Percentiles rank a stretch among this genome's conserved stretches.
These are phyloP conservation scores for Raphicerus campestris DNA, from an alignment of 2,113 vertebrate species.

Conservation along the genomic window DNA sequence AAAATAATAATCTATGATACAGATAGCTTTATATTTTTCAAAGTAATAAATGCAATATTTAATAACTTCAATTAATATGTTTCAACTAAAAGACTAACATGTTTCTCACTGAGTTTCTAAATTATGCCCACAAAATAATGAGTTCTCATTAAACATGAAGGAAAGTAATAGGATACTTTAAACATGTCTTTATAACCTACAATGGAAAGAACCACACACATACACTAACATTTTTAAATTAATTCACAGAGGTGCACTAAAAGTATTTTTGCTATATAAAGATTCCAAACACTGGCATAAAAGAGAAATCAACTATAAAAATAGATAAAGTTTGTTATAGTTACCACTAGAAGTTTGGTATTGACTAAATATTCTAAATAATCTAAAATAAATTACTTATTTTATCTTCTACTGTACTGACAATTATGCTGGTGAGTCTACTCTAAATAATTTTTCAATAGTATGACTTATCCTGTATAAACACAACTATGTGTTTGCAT, in stretches of 20 bases:
- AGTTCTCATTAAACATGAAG: neutral
- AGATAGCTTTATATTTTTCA: neutral
- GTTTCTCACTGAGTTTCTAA: neutral
- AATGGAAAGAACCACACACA: neutral
- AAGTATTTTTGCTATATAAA: slow-evolving; percentile 8
- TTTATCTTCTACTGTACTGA: neutral
- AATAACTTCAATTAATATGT: neutral
- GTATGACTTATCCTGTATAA: neutral
- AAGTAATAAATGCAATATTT: neutral
- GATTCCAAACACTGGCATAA: neutral
- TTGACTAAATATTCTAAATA: neutral
- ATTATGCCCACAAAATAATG: neutral
- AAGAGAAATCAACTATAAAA: neutral
- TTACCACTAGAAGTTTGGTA: neutral
- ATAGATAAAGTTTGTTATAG: neutral
- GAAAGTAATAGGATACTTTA: slow-evolving; percentile 3
- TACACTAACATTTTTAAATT: neutral
- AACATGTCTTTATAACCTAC: neutral
- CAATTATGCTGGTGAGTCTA: neutral
- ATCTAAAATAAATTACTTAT: neutral
- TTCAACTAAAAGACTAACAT: neutral
- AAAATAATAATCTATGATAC: neutral
- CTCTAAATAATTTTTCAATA: slow-evolving; percentile 6
- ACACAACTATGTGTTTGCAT: neutral
- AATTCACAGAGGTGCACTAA: neutral